These are phyloP conservation scores for Carcina quercana DNA, from an alignment of 2,888 invertebrate genomes.

Conservation along the genomic window DNA sequence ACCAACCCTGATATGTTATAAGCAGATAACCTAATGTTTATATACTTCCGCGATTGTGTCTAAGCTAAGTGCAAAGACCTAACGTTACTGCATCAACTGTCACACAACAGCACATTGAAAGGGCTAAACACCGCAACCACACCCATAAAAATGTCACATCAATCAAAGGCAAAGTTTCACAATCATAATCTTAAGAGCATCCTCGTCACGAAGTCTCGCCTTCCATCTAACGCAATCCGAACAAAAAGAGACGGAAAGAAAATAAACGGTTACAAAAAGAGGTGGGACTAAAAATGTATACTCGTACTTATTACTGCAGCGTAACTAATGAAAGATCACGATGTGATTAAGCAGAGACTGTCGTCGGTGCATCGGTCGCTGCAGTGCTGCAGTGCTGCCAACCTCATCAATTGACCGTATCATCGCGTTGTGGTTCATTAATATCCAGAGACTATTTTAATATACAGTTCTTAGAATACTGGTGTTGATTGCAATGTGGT, in stretches of 20 bases:
- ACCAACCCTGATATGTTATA: too few species aligned
- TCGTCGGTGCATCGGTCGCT: conserved; percentile 41
- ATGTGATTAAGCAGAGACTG: conserved; percentile 59
- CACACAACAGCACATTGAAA: conserved; percentile 1
- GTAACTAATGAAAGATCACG: conserved; percentile 60
- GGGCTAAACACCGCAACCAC: too few species aligned
- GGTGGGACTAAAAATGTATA: not conserved
- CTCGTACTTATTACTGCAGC: conserved; percentile 16
- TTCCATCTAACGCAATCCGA: conserved; percentile 24
- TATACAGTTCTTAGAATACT: too few species aligned
- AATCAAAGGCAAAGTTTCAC: conserved; percentile 10
- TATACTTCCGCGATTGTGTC: too few species aligned
- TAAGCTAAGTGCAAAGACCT: too few species aligned
- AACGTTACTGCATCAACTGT: too few species aligned
- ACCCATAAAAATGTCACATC: conserved; percentile 3
- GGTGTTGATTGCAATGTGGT: too few species aligned
- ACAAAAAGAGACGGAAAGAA: conserved; percentile 31
- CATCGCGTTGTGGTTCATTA: conserved; percentile 61
- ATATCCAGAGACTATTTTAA: conserved; percentile 42
- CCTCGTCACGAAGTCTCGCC: conserved; percentile 16
- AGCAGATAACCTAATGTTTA: too few species aligned
- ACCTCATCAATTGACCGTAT: conserved; percentile 62
- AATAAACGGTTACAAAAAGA: not conserved
- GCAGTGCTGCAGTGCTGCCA: conserved; percentile 21
- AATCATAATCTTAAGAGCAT: conserved; percentile 15